Conservation (phyloP, 2,113 vertebrate genomes). For the Scytalopus superciliaris region DNA sequence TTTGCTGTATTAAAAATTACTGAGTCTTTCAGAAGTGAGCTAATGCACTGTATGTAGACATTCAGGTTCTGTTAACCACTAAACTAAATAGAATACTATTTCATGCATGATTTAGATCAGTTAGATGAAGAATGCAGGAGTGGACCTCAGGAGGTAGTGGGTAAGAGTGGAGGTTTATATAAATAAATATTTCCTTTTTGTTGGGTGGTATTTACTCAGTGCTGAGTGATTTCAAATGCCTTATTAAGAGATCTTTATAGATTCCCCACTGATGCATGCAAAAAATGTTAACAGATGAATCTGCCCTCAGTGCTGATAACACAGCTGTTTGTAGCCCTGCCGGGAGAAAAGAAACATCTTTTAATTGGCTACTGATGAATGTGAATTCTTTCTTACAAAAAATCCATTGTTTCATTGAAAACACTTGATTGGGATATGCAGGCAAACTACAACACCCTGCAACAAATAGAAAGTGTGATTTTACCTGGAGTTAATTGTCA, state of each 20-base stretch:
- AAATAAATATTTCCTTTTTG: neutral
- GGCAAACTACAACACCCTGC: neutral
- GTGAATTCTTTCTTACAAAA: neutral
- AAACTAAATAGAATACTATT: conserved; percentile 69
- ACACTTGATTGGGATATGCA: neutral
- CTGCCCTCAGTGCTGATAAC: neutral
- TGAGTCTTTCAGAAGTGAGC: conserved; percentile 25
- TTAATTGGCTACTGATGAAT: neutral
- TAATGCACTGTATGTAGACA: conserved; percentile 32
- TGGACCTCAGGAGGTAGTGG: neutral
- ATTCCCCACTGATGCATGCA: neutral
- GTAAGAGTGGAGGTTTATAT: neutral
- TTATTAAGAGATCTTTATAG: conserved; percentile 12
- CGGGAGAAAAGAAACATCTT: neutral
- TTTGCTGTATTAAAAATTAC: conserved; percentile 66
- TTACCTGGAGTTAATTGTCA: neutral
- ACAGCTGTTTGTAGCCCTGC: neutral
- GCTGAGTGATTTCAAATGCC: conserved; percentile 21
- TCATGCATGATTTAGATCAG: conserved; percentile 66
- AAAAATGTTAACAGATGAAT: neutral
- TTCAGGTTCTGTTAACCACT: conserved; percentile 56
- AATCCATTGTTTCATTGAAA: neutral
- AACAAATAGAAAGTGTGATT: neutral
- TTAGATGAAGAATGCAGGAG: neutral
- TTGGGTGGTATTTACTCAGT: neutral